phyloP scores from a whole-genome alignment of 2,888 invertebrate species.

The Ennomos erosarius region DNA sequence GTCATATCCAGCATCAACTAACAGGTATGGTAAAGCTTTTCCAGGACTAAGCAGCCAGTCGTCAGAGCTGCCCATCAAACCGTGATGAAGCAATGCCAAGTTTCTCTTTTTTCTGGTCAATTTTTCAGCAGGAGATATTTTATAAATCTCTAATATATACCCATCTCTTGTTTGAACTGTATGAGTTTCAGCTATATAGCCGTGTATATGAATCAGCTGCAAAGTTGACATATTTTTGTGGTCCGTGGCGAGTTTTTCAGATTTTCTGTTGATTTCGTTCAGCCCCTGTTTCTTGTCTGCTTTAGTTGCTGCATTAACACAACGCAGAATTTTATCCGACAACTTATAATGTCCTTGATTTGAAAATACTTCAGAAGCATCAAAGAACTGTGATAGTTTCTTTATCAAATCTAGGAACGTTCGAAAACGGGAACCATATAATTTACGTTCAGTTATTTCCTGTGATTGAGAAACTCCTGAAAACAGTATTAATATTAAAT shows the following conservation, averaged over 20 bases:
- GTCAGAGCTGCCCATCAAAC: constrained; percentile 57
- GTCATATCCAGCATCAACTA: constrained; percentile 82
- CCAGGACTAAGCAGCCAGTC: constrained; percentile 59
- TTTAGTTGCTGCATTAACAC: too few relatives aligned
- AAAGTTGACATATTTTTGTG: background rate
- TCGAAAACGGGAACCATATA: too few relatives aligned
- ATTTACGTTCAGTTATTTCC: too few relatives aligned
- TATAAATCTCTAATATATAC: constrained; percentile 53
- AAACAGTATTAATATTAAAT: background rate
- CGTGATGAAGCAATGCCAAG: constrained; percentile 55
- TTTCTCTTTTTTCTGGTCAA: constrained; percentile 21
- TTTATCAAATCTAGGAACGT: too few relatives aligned
- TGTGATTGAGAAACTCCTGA: too few relatives aligned
- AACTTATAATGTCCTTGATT: too few relatives aligned
- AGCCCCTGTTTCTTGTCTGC: background rate
- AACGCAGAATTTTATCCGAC: too few relatives aligned
- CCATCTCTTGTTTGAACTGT: constrained; percentile 54
- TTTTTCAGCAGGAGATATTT: constrained; percentile 39
- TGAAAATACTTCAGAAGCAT: too few relatives aligned
- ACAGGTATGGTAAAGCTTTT: constrained; percentile 53
- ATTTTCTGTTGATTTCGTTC: background rate
- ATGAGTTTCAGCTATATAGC: constrained; percentile 51
- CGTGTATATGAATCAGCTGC: constrained; percentile 41
- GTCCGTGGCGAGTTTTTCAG: background rate
- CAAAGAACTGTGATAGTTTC: too few relatives aligned